Percentiles rank a stretch among this genome's conserved stretches.
Evolutionary conservation across 2,113 vertebrate species (phyloP).

Genomic region (Cochlearius cochlearius): DNA sequence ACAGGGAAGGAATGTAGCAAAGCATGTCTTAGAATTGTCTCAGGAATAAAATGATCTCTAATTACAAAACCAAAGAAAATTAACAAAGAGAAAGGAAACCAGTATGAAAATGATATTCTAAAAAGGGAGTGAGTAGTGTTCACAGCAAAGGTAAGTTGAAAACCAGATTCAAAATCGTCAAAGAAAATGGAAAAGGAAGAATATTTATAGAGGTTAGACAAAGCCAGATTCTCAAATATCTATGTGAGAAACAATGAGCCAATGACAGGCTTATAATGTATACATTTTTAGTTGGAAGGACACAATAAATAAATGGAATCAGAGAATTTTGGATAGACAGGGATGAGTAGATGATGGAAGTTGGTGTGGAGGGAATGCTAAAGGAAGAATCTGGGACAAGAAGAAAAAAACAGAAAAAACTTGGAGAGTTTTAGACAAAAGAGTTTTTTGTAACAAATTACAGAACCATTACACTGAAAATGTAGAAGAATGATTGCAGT

Average conservation of each 20-base stretch:
- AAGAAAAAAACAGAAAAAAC: background rate
- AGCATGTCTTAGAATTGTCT: background rate
- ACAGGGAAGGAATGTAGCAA: background rate
- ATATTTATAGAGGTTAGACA: background rate
- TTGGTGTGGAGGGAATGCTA: background rate
- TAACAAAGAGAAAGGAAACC: background rate
- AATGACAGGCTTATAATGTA: background rate
- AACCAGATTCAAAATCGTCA: background rate
- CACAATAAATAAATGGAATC: background rate
- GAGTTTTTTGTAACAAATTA: background rate
- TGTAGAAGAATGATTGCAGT: background rate
- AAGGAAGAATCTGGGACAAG: background rate
- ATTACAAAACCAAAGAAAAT: background rate
- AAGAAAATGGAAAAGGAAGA: background rate
- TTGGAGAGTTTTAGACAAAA: background rate
- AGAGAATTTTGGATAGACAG: background rate
- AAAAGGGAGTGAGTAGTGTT: background rate
- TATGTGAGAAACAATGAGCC: background rate
- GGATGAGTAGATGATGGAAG: background rate
- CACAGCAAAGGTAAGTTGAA: background rate
- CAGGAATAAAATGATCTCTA: background rate
- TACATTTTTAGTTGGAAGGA: background rate
- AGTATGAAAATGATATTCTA: background rate
- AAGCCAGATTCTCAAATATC: background rate
- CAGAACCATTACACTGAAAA: background rate